Base-by-base conservation (phyloP, 2,888 invertebrate genomes). In the Ornithoptera alexandrae region DNA sequence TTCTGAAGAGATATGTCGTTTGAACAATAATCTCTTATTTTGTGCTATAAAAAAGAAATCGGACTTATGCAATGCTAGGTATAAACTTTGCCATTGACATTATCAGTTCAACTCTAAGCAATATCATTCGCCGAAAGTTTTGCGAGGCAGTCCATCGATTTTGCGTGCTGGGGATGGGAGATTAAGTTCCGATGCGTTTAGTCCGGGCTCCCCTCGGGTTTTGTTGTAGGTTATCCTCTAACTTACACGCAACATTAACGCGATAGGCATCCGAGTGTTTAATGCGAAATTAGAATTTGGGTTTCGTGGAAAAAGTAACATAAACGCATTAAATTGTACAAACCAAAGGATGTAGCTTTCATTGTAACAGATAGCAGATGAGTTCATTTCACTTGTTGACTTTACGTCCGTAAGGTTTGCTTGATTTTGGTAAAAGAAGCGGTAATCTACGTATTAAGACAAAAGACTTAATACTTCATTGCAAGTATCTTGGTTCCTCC, bases 111-210 rank as follows among this genome's bases (percentile, higher is more conserved):
- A 59, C n/a, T 46, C 15, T 24, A 8, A 50, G 56, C 4, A 30
- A 22, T n/a, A 70, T 64, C 50, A 68, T 69, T 68, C 30, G 65
- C 76, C 79, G 78, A 75, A 77, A 75, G 74, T 79, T 77, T 81
- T 74, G 78, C 71, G 73, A 77, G 73, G 76, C 80, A 79, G 80
- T 79, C 77, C 86, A 89, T 90, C 88, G 87, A 87, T 89, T 85
- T 82, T 78, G 78, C 84, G 76, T 85, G 84, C 86, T 81, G 30
- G 30, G 30, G 30, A 81, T 77, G 82, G 81, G 75, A 88, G 64
- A 90, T 90, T 89, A 87, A 79, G 80, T 80, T 77, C 77, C 79
- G 80, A 78, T 84, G 79, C 81, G 84, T 84, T 84, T 83, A 77
- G 80, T 78, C 66, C 77, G 72, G 30, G 71, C 71, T 74, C 81